A percentile compares a stretch with the other conserved stretches of the same genome.
phyloP scores from a whole-genome alignment of 2,797 vertebrate species.

The Coccyzus lansbergi region DNA sequence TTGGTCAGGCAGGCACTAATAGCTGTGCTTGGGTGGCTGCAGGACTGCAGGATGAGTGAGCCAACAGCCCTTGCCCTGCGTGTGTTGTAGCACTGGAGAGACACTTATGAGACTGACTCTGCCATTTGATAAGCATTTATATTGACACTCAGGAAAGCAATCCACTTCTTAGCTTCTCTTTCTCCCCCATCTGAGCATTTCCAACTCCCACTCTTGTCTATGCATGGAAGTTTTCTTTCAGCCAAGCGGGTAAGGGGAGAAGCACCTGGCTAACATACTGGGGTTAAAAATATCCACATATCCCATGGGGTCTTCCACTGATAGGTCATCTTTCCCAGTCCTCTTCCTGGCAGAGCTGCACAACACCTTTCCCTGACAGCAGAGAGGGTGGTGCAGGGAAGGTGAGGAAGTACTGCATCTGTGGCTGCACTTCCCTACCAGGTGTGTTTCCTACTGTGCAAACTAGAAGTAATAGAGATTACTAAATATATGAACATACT shows the following conservation, averaged over 20 bases:
- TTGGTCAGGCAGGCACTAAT: rapidly evolving
- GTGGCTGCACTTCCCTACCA: not conserved
- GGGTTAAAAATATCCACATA: not conserved
- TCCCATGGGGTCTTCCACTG: not conserved
- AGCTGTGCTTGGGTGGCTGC: not conserved
- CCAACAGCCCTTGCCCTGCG: not conserved
- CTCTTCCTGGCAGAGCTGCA: not conserved
- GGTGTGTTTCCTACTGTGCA: not conserved
- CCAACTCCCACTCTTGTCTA: not conserved
- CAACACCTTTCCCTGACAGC: not conserved
- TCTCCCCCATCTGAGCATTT: not conserved
- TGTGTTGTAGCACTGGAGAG: rapidly evolving
- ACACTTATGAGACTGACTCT: not conserved
- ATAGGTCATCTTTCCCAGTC: not conserved
- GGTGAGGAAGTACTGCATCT: not conserved
- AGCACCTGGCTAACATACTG: rapidly evolving
- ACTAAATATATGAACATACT: not conserved
- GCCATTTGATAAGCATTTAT: not conserved
- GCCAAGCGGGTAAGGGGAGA: not conserved
- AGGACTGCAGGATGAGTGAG: not conserved
- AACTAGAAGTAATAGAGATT: not conserved
- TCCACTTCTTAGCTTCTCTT: not conserved
- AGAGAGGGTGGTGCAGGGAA: not conserved
- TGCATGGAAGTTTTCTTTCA: not conserved
- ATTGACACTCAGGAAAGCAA: not conserved